Conservation (phyloP, 1,140 invertebrate species). For the Brachystomella parvula region DNA sequence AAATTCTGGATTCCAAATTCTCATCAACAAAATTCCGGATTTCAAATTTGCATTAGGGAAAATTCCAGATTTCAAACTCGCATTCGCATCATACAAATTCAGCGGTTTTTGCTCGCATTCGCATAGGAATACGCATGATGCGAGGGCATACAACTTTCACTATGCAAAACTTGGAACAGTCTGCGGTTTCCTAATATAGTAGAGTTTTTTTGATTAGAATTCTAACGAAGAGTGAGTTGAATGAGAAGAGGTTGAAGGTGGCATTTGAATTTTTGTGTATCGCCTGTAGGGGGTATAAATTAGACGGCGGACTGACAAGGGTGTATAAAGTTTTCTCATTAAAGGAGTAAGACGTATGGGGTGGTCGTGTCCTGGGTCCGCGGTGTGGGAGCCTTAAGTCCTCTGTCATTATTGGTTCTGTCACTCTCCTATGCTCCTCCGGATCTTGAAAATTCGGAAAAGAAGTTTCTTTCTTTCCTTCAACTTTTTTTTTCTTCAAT, state of each 20-base stretch:
- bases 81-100: too few species aligned
- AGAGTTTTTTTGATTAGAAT: too few species aligned
- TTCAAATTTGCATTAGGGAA: too few species aligned
- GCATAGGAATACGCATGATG: too few species aligned
- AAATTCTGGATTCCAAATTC: too few species aligned
- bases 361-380: constrained; percentile 6
- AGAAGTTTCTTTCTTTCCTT: neutral
- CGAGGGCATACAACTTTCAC: too few species aligned
- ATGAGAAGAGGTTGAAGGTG: neutral
- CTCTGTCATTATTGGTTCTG: neutral
- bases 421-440: neutral
- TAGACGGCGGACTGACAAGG: constrained; percentile 7
- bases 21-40: too few species aligned
- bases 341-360: constrained; percentile 1
- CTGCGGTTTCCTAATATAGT: too few species aligned
- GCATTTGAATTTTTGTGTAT: neutral
- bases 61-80: too few species aligned
- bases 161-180: too few species aligned
- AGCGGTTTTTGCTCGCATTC: too few species aligned
- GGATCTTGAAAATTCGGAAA: neutral
- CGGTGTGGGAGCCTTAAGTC: neutral
- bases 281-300: constrained; percentile 11
- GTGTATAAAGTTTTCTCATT: constrained; percentile 13
- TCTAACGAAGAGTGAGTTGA: too few species aligned
- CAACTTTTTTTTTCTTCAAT: neutral